Evolutionary conservation across 2,888 invertebrate genomes (phyloP), one percentile per base, ranked within the genome.

Genomic region (Cosmopolites sordidus): DNA sequence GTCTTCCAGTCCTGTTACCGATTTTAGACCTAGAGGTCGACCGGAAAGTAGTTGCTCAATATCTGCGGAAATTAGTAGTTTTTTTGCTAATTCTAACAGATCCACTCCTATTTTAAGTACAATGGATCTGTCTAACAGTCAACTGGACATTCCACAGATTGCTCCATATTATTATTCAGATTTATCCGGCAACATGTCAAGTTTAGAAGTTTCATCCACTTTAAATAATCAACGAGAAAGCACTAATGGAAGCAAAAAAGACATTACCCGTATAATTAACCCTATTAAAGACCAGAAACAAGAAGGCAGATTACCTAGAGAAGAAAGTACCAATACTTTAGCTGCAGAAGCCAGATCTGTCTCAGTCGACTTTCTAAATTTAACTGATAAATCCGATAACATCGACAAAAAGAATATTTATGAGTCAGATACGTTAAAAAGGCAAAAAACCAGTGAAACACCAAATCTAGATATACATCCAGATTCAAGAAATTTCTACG

Each of bases 81-180:
- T 70, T 49, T 50, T 69, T 48, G 65, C 59, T 41, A 64, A 59
- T 49, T 69, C 69, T 2, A 69, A 66, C 48, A 54, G 66, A 18
- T 70, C 70, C 27, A 70, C 71, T 15, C 69, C 71, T 1, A 62
- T 65, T 44, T 56, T 65, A 12, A 60, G 65, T 44, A 52, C 61
- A 8, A 59, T 60, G 38, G 63, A 67, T 52, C 65, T 69, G 48
- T 59, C 63, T 12, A 58, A 58, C 16, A 46, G 39, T 18, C 54
- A 50, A 18, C 56, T 62, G 1, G 53, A 54, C 11, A 50, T 64
- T 9, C 58, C 64, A 38, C 68, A 66, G 61, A 37, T 64, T 49
- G 89, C 89, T 27, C 91, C 92, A 0, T 92, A 92, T 67, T 92
- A 92, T 67, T 92, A 92, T 69, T 90, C 92, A 0, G 92, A 92